A percentile compares a stretch with the other conserved stretches of the same genome.
phyloP scores from a whole-genome alignment of 2,113 vertebrate species.

The Trogon melanurus region DNA sequence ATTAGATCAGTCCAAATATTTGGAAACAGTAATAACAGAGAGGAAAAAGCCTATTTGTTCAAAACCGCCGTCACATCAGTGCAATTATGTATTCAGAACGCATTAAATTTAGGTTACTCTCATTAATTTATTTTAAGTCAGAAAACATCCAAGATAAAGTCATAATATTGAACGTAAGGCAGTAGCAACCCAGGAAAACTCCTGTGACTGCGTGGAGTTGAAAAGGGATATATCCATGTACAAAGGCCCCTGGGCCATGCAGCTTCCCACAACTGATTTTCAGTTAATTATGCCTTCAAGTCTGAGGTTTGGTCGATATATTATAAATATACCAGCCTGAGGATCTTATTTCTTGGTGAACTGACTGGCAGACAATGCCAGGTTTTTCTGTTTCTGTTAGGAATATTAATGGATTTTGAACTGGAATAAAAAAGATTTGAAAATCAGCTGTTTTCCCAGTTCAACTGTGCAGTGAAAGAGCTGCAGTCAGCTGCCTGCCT shows the following conservation, averaged over 20 bases:
- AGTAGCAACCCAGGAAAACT: background rate
- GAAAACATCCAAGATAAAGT: background rate
- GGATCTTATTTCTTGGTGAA: background rate
- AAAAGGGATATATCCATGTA: background rate
- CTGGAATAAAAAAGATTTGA: background rate
- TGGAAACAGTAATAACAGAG: background rate
- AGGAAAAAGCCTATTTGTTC: background rate
- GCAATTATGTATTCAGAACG: background rate
- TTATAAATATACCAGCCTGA: background rate
- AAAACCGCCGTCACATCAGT: background rate
- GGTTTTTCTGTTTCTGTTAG: background rate
- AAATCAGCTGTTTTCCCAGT: background rate
- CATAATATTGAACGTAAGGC: background rate
- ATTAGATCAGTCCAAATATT: background rate
- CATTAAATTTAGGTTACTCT: background rate
- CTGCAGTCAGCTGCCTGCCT: background rate
- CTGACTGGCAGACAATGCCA: background rate
- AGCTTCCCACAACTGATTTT: background rate
- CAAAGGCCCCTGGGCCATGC: background rate
- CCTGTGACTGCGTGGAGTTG: background rate
- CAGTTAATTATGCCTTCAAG: background rate
- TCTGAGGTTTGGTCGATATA: background rate
- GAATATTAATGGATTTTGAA: background rate
- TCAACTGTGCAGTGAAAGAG: background rate
- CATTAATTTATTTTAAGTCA: background rate